Evolutionary conservation across 2,113 vertebrate species (phyloP).

Genomic region (Etheostoma spectabile): DNA sequence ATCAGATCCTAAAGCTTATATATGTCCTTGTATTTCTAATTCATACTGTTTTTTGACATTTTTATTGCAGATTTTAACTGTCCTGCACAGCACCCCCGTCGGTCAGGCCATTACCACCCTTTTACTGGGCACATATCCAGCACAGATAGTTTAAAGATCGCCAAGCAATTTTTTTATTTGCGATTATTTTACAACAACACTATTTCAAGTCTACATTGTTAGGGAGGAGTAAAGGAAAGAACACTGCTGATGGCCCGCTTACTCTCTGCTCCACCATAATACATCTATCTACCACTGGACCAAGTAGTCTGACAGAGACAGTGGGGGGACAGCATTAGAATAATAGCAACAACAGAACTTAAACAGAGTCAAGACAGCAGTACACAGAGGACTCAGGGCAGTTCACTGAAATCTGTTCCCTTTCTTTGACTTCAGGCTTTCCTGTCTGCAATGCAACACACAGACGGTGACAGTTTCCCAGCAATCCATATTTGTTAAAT

Average conservation of each 20-base stretch:
- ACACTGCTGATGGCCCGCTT: conserved; percentile 62
- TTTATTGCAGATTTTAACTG: background rate
- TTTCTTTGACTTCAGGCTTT: conserved; percentile 29
- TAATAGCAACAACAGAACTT: conserved; percentile 79
- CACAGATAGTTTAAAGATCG: conserved; percentile 68
- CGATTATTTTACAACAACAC: conserved; percentile 82
- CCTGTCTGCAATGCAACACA: conserved; percentile 21
- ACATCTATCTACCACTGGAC: conserved; percentile 75
- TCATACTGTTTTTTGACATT: background rate
- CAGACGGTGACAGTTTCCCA: conserved; percentile 8
- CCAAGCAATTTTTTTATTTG: conserved; percentile 83
- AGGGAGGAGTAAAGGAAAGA: conserved; percentile 67
- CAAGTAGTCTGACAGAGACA: conserved; percentile 71
- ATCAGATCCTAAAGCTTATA: background rate
- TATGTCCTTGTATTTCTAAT: background rate
- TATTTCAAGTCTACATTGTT: conserved; percentile 81
- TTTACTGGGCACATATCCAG: background rate
- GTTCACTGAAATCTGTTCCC: conserved; percentile 49
- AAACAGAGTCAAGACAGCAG: conserved; percentile 66
- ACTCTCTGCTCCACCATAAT: conserved; percentile 61
- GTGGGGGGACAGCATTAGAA: conserved; percentile 59
- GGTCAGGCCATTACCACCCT: background rate
- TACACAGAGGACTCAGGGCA: conserved; percentile 51
- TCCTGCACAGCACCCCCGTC: background rate
- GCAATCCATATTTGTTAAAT: background rate